phyloP scores from a whole-genome alignment of 92 coral and sea anemone genomes.

The Phenganax stokvisi region DNA sequence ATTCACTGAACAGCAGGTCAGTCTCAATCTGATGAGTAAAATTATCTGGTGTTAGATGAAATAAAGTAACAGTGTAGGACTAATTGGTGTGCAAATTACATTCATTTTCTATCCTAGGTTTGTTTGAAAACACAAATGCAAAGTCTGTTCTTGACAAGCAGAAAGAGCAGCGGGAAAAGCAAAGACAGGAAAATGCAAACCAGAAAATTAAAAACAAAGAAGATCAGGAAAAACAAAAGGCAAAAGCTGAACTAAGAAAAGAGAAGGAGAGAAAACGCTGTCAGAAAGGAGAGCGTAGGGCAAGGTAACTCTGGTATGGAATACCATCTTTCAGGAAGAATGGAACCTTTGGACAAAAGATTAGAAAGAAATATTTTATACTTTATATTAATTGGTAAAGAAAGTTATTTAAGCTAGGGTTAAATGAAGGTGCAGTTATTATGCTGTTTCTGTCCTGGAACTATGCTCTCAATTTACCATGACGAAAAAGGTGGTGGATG shows the following conservation, averaged over 20 bases:
- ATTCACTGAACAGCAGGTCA: no score
- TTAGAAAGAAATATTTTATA: not conserved
- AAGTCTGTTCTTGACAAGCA: constrained; percentile 63
- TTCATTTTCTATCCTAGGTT: constrained; percentile 19
- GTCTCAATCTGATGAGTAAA: no score
- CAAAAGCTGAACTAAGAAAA: constrained; percentile 78
- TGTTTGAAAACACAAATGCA: constrained; percentile 73
- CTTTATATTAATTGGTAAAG: no score
- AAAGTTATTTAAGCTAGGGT: no score
- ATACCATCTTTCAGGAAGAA: not conserved
- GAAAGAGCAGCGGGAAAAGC: constrained; percentile 76
- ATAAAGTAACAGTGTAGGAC: not conserved
- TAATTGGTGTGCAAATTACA: not conserved
- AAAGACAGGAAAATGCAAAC: constrained; percentile 63
- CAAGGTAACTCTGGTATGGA: constrained; percentile 15
- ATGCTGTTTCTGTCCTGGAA: no score
- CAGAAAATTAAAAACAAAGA: constrained; percentile 86
- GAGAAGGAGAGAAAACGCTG: constrained; percentile 95
- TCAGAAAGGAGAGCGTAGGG: constrained; percentile 89
- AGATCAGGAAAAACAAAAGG: constrained; percentile 83
- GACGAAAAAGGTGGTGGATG: no score
- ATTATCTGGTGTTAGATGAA: no score
- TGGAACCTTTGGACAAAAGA: not conserved
- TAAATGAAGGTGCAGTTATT: no score
- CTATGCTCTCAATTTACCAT: no score